phyloP scores from a whole-genome alignment of 2,888 invertebrate species.

The Quadroppia sp. region DNA sequence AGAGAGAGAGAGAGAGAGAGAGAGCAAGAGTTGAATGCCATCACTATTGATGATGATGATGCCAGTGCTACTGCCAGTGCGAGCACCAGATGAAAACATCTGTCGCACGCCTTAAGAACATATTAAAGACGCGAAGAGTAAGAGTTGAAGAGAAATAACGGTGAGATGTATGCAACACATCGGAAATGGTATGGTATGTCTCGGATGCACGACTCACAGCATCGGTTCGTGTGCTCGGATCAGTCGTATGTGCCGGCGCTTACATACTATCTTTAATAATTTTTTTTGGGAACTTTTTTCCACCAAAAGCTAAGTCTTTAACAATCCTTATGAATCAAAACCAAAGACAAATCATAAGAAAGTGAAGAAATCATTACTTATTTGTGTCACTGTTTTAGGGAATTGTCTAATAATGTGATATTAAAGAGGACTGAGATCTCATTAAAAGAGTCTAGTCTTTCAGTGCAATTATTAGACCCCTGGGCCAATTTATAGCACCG shows the following conservation, averaged over 20 bases:
- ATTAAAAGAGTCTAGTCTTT: neutral
- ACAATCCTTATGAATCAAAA: neutral
- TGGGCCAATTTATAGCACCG: neutral
- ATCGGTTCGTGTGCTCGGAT: neutral
- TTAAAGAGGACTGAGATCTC: neutral
- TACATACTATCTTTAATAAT: neutral
- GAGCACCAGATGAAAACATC: conserved; percentile 34
- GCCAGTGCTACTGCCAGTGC: neutral
- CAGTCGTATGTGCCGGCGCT: neutral
- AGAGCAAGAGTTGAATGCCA: neutral
- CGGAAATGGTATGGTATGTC: conserved; percentile 14
- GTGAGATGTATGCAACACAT: conserved; percentile 5
- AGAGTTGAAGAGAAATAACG: neutral
- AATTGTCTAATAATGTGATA: neutral
- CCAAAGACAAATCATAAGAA: neutral
- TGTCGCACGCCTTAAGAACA: conserved; percentile 32
- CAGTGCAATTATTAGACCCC: neutral
- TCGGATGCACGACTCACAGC: neutral
- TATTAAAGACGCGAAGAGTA: conserved; percentile 11
- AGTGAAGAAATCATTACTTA: neutral
- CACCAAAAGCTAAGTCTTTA: too few species aligned
- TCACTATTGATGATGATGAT: conserved; percentile 25
- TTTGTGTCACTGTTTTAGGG: neutral
- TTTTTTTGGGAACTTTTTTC: too few species aligned
- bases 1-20: neutral